phyloP scores from a whole-genome alignment of 2,888 invertebrate genomes.

The Heliconius ismenius region DNA sequence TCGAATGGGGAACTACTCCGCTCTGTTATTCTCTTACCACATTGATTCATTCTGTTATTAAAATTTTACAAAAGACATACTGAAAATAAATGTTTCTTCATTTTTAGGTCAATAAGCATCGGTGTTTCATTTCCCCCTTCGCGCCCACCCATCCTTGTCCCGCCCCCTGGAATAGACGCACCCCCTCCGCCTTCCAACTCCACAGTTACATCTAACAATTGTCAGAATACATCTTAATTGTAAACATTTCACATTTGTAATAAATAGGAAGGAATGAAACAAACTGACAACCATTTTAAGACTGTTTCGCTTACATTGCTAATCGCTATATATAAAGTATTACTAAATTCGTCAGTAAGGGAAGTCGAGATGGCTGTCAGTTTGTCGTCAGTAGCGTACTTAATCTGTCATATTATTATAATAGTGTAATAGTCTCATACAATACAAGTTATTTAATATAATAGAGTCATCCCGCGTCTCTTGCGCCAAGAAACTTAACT shows the following conservation, averaged over 20 bases:
- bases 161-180: constrained; percentile 16
- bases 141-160: constrained; percentile 44
- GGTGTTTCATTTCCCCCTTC: constrained; percentile 74
- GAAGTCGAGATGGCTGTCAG: not conserved
- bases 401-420: constrained; percentile 18
- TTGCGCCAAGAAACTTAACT: constrained; percentile 14
- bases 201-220: constrained; percentile 1
- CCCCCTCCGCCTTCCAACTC: constrained; percentile 37
- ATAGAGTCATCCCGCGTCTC: constrained; percentile 17
- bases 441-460: not conserved
- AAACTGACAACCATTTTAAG: not conserved
- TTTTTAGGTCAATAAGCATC: constrained; percentile 86
- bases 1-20: constrained; percentile 69
- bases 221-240: constrained; percentile 9
- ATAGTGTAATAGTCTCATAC: constrained; percentile 4
- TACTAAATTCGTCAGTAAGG: too few relatives aligned
- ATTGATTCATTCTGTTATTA: constrained; percentile 81
- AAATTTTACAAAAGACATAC: constrained; percentile 85
- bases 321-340: not conserved
- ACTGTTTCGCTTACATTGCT: not conserved
- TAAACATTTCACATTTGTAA: constrained; percentile 24
- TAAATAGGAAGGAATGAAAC: not conserved
- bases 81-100: constrained; percentile 88
- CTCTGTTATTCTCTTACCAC: constrained; percentile 78
- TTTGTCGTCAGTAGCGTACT: constrained; percentile 14